Conservation (phyloP, 2,113 vertebrate genomes). For the Setophaga coronata region DNA sequence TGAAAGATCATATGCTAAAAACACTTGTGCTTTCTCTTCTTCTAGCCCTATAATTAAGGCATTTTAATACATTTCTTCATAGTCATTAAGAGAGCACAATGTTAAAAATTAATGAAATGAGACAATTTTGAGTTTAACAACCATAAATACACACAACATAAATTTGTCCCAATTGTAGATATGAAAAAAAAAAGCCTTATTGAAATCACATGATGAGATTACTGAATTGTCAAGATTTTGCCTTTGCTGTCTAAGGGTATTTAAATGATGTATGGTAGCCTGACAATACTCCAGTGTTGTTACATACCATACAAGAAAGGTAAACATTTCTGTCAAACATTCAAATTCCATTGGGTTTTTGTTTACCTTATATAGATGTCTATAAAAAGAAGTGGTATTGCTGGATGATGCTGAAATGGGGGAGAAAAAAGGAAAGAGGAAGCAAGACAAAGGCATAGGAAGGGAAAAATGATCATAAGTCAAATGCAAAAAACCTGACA, state of each 20-base stretch:
- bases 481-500: neutral
- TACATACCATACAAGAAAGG: neutral
- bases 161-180: slow-evolving; percentile 62
- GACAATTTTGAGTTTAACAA: slow-evolving; percentile 74
- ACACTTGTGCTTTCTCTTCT: slow-evolving; percentile 69
- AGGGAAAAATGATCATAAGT: neutral
- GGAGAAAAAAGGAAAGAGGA: neutral
- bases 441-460: neutral
- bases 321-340: slow-evolving; percentile 43
- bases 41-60: slow-evolving; percentile 75
- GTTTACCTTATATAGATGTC: neutral
- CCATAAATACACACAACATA: slow-evolving; percentile 67
- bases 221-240: slow-evolving; percentile 21
- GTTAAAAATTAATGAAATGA: slow-evolving; percentile 74
- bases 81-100: slow-evolving; percentile 68
- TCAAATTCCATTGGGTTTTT: slow-evolving; percentile 37
- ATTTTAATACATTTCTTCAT: slow-evolving; percentile 70
- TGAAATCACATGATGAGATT: slow-evolving; percentile 57
- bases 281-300: slow-evolving; percentile 8
- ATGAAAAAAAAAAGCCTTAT: slow-evolving; percentile 56
- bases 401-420: neutral
- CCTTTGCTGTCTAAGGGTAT: slow-evolving; percentile 41
- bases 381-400: neutral
- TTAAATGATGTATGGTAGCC: slow-evolving; percentile 45
- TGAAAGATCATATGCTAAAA: slow-evolving; percentile 77